Percentiles rank a stretch among this genome's conserved stretches.
Evolutionary conservation across 2,888 invertebrate genomes (phyloP).

Genomic region (Cryptus viduatorius): DNA sequence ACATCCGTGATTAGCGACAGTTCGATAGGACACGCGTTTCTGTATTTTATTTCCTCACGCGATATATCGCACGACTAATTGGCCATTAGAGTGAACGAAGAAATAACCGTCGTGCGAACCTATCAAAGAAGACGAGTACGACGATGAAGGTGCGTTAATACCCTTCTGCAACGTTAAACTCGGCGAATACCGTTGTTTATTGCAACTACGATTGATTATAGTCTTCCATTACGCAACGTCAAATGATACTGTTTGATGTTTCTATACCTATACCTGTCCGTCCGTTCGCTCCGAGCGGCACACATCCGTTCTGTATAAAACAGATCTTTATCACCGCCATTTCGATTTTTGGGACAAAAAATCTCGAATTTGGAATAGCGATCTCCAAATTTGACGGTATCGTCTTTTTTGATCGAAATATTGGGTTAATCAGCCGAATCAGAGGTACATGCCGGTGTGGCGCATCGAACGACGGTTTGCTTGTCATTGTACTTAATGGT

Average conservation of each 20-base stretch:
- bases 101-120: slow-evolving; percentile 20
- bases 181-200: slow-evolving; percentile 27
- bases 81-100: slow-evolving; percentile 51
- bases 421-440: too few relatives aligned
- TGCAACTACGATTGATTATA: slow-evolving; percentile 11
- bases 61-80: slow-evolving; percentile 48
- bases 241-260: not conserved
- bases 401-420: too few relatives aligned
- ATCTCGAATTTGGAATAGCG: too few relatives aligned
- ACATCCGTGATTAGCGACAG: slow-evolving; percentile 34
- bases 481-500: too few relatives aligned
- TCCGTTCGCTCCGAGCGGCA: not conserved
- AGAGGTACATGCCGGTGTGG: too few relatives aligned
- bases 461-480: too few relatives aligned
- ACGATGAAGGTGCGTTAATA: not conserved
- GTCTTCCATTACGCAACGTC: slow-evolving; percentile 10
- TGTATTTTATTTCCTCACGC: slow-evolving; percentile 36
- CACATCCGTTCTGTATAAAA: too few relatives aligned
- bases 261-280: not conserved
- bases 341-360: too few relatives aligned
- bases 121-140: not conserved
- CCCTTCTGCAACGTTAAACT: slow-evolving; percentile 17
- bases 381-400: too few relatives aligned
- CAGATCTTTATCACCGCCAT: too few relatives aligned
- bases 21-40: not conserved